phyloP scores from a whole-genome alignment of 1,140 invertebrate species.

The Drosophila obscura region DNA sequence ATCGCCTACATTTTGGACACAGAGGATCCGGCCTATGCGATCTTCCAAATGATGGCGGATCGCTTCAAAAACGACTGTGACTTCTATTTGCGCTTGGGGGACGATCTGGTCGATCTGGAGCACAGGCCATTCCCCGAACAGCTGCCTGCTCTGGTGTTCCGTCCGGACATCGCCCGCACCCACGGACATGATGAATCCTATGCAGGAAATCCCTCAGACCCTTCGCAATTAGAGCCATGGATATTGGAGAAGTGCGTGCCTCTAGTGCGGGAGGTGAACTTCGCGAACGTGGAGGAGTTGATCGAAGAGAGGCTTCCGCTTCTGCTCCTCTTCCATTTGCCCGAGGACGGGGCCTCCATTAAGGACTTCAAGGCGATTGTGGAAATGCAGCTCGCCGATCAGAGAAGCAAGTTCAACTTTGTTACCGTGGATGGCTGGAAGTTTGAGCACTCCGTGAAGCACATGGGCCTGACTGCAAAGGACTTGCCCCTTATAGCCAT shows the following conservation, averaged over 20 bases:
- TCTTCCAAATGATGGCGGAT: slow-evolving; percentile 37
- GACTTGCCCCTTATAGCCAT: slow-evolving; percentile 63
- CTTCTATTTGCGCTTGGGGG: slow-evolving; percentile 42
- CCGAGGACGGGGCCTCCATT: slow-evolving; percentile 28
- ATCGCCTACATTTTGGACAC: slow-evolving; percentile 41
- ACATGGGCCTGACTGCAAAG: slow-evolving; percentile 27
- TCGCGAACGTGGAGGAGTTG: slow-evolving; percentile 57
- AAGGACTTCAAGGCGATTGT: slow-evolving; percentile 59
- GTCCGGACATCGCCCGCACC: slow-evolving; percentile 41
- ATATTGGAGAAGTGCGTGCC: slow-evolving; percentile 45
- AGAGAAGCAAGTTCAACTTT: slow-evolving; percentile 36
- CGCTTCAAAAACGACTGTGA: slow-evolving; percentile 60
- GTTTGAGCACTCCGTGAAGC: slow-evolving; percentile 49
- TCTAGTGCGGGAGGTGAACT: slow-evolving; percentile 50
- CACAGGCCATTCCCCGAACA: slow-evolving; percentile 4
- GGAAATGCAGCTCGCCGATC: slow-evolving; percentile 36
- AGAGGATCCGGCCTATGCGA: accelerated
- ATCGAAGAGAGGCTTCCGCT: slow-evolving; percentile 58
- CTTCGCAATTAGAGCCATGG: slow-evolving; percentile 37
- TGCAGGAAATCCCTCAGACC: background rate
- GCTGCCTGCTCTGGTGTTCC: slow-evolving; percentile 41
- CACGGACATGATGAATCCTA: slow-evolving; percentile 40
- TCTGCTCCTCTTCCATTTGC: slow-evolving; percentile 44
- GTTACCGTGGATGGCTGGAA: slow-evolving; percentile 41
- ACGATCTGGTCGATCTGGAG: background rate